Evolutionary conservation across 2,113 vertebrate genomes (phyloP).

Genomic region (Ornithorhynchus anatinus): DNA sequence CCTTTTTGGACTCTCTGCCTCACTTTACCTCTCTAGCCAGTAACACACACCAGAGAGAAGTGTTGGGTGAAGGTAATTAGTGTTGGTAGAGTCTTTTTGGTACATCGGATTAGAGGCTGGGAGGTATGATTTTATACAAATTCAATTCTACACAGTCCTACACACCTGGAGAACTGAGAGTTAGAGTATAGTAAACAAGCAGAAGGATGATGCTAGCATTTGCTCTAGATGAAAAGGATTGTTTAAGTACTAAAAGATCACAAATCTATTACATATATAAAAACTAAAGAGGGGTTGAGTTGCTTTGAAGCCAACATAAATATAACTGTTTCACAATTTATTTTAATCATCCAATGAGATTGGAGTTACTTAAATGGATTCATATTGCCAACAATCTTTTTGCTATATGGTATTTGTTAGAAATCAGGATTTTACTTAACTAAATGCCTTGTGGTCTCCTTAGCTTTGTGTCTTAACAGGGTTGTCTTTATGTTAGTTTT

Average conservation of each 20-base stretch:
- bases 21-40: not conserved
- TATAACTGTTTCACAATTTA: conserved; percentile 62
- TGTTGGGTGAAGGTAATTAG: not conserved
- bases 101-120: too few relatives aligned
- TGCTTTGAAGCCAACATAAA: conserved; percentile 57
- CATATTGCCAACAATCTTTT: conserved; percentile 29
- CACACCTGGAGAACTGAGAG: not conserved
- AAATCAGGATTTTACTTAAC: conserved; percentile 64
- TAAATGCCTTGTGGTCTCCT: conserved; percentile 57
- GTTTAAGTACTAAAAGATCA: conserved; percentile 23
- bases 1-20: not conserved
- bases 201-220: not conserved
- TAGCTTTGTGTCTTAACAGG: conserved; percentile 66
- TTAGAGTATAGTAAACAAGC: not conserved
- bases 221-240: conserved; percentile 16
- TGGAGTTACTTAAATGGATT: conserved; percentile 36
- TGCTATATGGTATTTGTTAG: conserved; percentile 61
- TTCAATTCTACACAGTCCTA: not conserved
- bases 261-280: conserved; percentile 40
- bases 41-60: not conserved
- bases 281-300: conserved; percentile 43
- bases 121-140: not conserved
- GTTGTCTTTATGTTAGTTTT: conserved; percentile 71
- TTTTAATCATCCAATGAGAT: conserved; percentile 56
- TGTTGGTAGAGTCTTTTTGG: too few relatives aligned